Evolutionary conservation across 2,113 vertebrate species (phyloP).

Genomic region (Seriola aureovittata): DNA sequence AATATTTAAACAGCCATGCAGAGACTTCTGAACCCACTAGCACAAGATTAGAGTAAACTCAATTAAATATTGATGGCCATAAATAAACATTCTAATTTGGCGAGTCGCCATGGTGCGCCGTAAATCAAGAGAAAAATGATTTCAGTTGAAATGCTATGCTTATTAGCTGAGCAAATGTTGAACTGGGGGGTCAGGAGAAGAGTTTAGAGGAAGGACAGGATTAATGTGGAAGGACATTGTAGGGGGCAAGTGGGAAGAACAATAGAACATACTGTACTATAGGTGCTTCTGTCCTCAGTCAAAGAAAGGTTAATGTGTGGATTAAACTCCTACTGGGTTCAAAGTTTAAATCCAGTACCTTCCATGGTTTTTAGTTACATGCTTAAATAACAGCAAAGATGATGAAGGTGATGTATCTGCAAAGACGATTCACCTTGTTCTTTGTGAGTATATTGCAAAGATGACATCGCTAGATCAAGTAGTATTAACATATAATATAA

Average conservation of each 20-base stretch:
- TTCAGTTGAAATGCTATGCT: conserved; percentile 58
- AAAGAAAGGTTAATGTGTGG: neutral
- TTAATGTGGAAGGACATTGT: conserved; percentile 16
- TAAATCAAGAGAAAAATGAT: conserved; percentile 61
- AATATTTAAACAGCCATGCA: conserved; percentile 85
- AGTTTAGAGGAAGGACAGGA: conserved; percentile 69
- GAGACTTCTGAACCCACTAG: conserved; percentile 81
- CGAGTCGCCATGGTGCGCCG: conserved; percentile 55
- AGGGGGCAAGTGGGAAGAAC: neutral
- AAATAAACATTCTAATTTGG: conserved; percentile 86
- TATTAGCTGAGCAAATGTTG: conserved; percentile 77
- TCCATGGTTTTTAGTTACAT: neutral
- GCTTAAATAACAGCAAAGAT: neutral
- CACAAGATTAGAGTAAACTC: conserved; percentile 83
- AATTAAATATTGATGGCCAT: conserved; percentile 88
- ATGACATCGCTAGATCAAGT: neutral
- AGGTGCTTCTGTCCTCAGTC: conserved; percentile 15
- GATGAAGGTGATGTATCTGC: neutral
- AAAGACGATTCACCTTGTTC: neutral
- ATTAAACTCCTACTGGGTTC: neutral
- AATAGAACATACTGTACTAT: conserved; percentile 1
- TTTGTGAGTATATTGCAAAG: neutral
- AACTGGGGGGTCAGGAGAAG: conserved; percentile 44
- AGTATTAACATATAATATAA: neutral
- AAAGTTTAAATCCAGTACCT: neutral